Base-by-base conservation (phyloP, 1,140 invertebrate species). In the Ylistrum balloti region DNA sequence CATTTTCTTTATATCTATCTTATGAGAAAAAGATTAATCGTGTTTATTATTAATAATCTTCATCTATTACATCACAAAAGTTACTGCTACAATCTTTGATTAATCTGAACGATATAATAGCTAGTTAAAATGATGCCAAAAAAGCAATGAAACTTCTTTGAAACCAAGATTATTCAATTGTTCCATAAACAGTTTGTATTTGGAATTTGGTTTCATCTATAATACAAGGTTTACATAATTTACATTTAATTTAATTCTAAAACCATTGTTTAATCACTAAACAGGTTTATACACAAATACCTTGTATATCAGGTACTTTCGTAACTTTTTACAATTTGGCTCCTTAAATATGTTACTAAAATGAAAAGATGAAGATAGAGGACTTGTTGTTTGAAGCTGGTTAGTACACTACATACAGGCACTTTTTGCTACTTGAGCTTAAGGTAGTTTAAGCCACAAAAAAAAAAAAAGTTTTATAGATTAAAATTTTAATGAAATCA, bases 141-240 rank as follows among this genome's bases (percentile, higher is more conserved):
- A 74, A 74, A n/a, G n/a, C n/a, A n/a, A 74, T 74, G 1, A 74
- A 28, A 17, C 28, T 0, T 74, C 56, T 74, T n/a, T 74, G 28
- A 74, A 74, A 74, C 22, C 28, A 11, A 74, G 56, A 28, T 28
- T 74, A 74, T 17, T 17, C n/a, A 74, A 74, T 45, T 45, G 9
- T 45, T 45, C 17, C 17, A 13, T 45, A 13, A 0, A 45, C 5
- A 45, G 1, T 45, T 5, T 74, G 22, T 28, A 74, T 28, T 74
- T 74, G n/a, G 56, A 74, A 74, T n/a, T 74, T 74, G 56, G 28
- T 74, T 74, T 74, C 28, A 74, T 74, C 56, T n/a, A 74, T 28
- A 74, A 74, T 28, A 3, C 17, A 28, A 28, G 56, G 17, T 74
- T 74, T 74, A 74, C 1, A 11, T 28, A 74, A 74, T 74, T 74